A percentile compares a stretch with the other conserved stretches of the same genome.
Conservation (phyloP, 2,797 vertebrate species). For the Lemur catta region DNA sequence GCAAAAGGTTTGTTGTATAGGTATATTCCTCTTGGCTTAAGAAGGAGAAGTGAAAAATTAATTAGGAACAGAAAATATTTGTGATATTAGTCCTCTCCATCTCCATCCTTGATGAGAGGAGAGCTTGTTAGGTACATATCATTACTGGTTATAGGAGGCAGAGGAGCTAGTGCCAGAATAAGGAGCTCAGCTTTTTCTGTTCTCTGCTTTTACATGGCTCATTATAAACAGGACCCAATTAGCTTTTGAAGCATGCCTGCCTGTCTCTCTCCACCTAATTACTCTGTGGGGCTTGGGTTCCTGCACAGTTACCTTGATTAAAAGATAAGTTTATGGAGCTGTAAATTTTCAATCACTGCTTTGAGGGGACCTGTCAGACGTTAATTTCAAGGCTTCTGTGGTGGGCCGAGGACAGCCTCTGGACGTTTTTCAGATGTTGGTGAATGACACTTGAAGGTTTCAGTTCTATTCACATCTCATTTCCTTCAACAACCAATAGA, state of each 20-base stretch:
- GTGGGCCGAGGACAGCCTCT: not conserved
- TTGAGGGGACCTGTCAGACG: not conserved
- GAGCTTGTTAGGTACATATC: slow-evolving; percentile 2
- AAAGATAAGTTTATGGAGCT: slow-evolving; percentile 36
- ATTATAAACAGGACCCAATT: slow-evolving; percentile 62
- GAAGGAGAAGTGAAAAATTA: slow-evolving; percentile 62
- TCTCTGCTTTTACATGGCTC: not conserved
- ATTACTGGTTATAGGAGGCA: slow-evolving; percentile 46
- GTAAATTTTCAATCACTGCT: not conserved
- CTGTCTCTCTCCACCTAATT: slow-evolving; percentile 33
- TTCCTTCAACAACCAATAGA: not conserved
- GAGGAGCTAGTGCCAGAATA: not conserved
- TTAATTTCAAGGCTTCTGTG: slow-evolving; percentile 16
- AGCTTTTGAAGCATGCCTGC: slow-evolving; percentile 27
- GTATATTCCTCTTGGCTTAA: not conserved
- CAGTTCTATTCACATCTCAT: not conserved
- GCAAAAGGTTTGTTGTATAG: not conserved
- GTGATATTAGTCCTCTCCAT: slow-evolving; percentile 53
- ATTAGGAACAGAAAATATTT: slow-evolving; percentile 66
- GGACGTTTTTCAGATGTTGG: not conserved
- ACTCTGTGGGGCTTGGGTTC: slow-evolving; percentile 26
- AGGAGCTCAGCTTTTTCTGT: not conserved
- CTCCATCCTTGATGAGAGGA: slow-evolving; percentile 47
- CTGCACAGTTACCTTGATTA: slow-evolving; percentile 36
- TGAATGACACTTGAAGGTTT: not conserved